Conservation (phyloP, 2,888 invertebrate species). For the Drosophila eohydei region DNA sequence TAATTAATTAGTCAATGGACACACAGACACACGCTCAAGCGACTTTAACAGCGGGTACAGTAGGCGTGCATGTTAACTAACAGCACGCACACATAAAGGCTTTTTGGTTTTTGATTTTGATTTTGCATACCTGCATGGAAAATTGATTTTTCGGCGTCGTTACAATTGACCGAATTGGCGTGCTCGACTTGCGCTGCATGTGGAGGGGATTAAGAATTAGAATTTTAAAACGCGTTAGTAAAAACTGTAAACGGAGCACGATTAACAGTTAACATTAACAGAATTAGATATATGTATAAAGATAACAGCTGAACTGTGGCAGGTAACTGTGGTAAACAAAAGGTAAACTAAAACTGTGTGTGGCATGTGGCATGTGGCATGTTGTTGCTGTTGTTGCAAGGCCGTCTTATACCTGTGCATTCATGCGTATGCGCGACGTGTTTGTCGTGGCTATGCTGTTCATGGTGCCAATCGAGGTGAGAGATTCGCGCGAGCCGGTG, state of each 20-base stretch:
- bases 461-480: conserved; percentile 89
- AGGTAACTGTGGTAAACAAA: conserved; percentile 40
- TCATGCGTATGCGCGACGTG: conserved; percentile 85
- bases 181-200: conserved; percentile 82
- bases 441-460: conserved; percentile 86
- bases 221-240: conserved; percentile 65
- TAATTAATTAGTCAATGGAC: conserved; percentile 36
- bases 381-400: conserved; percentile 11
- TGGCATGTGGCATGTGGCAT: conserved; percentile 14
- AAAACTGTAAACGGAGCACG: conserved; percentile 38
- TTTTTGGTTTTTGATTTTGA: conserved; percentile 40
- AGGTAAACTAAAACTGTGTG: conserved; percentile 13
- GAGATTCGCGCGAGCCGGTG: conserved; percentile 93
- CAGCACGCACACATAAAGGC: conserved; percentile 41
- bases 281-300: conserved; percentile 13
- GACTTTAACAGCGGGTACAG: conserved; percentile 54
- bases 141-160: conserved; percentile 82
- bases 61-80: conserved; percentile 55
- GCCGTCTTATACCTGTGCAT: conserved; percentile 82
- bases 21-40: conserved; percentile 42
- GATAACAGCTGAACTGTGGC: conserved; percentile 37
- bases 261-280: conserved; percentile 31
- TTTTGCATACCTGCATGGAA: conserved; percentile 84
- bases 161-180: conserved; percentile 78
- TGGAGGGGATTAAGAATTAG: conserved; percentile 50